phyloP scores from a whole-genome alignment of 2,113 vertebrate species.

The Thamnophis sirtalis region DNA sequence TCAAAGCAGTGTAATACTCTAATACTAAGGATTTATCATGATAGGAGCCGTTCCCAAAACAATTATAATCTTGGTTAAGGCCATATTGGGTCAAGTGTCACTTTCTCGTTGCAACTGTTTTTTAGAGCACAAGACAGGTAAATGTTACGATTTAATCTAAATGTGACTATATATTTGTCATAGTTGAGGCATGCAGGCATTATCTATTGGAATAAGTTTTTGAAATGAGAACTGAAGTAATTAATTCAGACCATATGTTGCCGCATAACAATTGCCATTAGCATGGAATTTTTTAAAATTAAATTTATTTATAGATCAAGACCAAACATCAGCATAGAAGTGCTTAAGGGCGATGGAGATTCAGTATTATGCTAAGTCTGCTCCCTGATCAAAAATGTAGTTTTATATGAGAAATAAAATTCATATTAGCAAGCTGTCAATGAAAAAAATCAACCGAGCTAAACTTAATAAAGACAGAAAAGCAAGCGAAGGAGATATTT shows the following conservation, averaged over 20 bases:
- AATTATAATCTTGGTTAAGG: background rate
- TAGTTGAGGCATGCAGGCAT: background rate
- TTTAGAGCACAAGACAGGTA: background rate
- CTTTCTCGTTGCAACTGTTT: background rate
- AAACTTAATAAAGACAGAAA: background rate
- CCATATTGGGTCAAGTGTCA: background rate
- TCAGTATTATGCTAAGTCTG: background rate
- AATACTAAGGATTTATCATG: background rate
- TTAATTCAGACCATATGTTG: slow-evolving; percentile 1
- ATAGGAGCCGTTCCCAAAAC: background rate
- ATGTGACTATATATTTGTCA: background rate
- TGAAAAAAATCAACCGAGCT: background rate
- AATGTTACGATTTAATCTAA: background rate
- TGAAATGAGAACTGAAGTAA: slow-evolving; percentile 8
- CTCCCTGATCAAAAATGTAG: background rate
- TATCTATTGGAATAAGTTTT: background rate
- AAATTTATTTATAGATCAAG: background rate
- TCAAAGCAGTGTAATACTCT: background rate
- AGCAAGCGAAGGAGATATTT: background rate
- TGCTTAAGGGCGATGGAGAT: background rate
- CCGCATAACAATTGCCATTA: slow-evolving; percentile 1
- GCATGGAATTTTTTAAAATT: background rate
- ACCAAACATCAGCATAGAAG: background rate
- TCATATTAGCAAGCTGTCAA: background rate
- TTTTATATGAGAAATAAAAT: background rate